A percentile compares a stretch with the other conserved stretches of the same genome.
phyloP scores from a whole-genome alignment of 2,113 vertebrate species.

The Corythoichthys intestinalis region DNA sequence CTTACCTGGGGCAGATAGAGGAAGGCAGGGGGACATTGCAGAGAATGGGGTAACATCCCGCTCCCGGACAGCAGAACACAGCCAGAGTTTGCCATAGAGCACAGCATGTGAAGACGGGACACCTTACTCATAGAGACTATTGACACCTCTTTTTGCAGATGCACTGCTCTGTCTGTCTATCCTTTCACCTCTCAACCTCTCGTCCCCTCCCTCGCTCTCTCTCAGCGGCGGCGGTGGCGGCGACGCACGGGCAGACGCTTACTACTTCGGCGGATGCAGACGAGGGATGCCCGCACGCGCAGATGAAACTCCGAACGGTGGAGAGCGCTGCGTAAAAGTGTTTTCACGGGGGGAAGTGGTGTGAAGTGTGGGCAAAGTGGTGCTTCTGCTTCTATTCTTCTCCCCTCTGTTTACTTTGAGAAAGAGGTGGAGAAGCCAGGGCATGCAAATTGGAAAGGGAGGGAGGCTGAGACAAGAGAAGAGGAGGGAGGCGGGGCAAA shows the following conservation, averaged over 20 bases:
- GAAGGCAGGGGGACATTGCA: conserved; percentile 89
- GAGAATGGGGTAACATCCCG: conserved; percentile 89
- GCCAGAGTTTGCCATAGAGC: conserved; percentile 95
- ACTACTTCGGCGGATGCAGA: conserved; percentile 30
- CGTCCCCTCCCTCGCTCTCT: conserved; percentile 23
- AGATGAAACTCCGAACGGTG: conserved; percentile 21
- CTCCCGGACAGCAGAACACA: conserved; percentile 91
- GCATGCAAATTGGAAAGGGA: conserved; percentile 6
- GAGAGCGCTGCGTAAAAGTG: not conserved
- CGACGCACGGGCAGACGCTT: conserved; percentile 28
- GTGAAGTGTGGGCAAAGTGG: conserved; percentile 31
- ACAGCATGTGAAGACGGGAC: conserved; percentile 87
- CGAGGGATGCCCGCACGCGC: conserved; percentile 36
- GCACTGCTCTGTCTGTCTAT: conserved; percentile 32
- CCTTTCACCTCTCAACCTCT: conserved; percentile 40
- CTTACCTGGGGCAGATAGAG: conserved; percentile 97
- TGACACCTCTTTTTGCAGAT: conserved; percentile 26
- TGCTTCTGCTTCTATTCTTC: conserved; percentile 32
- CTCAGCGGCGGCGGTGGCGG: not conserved
- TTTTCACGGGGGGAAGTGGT: conserved; percentile 3
- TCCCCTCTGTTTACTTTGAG: conserved; percentile 59
- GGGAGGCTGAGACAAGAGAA: conserved; percentile 10
- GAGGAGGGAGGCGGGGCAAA: conserved; percentile 19
- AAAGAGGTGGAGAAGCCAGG: conserved; percentile 41
- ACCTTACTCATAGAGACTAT: conserved; percentile 68